These are phyloP conservation scores for Dolichallabes microphthalmus DNA, from an alignment of 2,113 vertebrate genomes.

Conservation along the genomic window DNA sequence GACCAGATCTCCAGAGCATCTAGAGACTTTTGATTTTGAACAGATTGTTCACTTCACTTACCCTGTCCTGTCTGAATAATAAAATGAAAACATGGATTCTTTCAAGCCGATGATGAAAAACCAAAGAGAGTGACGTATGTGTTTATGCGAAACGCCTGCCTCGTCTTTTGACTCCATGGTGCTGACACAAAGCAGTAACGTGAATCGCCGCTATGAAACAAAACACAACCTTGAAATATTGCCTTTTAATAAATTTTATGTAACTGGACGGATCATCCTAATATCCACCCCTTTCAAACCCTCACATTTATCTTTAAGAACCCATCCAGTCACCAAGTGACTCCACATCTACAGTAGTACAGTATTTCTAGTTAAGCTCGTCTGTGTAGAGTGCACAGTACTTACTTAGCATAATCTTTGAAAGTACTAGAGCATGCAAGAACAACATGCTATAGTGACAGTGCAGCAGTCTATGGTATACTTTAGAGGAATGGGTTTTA, in stretches of 20 bases:
- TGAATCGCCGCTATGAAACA: neutral
- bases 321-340: neutral
- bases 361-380: neutral
- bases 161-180: neutral
- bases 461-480: slow-evolving; percentile 12
- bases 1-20: neutral
- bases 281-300: neutral
- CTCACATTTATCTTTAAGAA: slow-evolving; percentile 1
- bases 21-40: neutral
- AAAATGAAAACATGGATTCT: neutral
- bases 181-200: neutral
- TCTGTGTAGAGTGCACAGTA: neutral
- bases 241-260: neutral
- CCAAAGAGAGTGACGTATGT: neutral
- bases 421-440: slow-evolving; percentile 47
- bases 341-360: too few relatives aligned
- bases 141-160: neutral
- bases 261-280: neutral
- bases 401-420: slow-evolving; percentile 24
- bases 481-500: slow-evolving; percentile 61
- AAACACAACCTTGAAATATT: neutral
- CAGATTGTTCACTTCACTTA: neutral
- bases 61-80: neutral
- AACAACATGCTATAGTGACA: slow-evolving; percentile 49
- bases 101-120: neutral